These are phyloP conservation scores for Sialia sialis DNA, from an alignment of 2,113 vertebrate species.

Conservation along the genomic window DNA sequence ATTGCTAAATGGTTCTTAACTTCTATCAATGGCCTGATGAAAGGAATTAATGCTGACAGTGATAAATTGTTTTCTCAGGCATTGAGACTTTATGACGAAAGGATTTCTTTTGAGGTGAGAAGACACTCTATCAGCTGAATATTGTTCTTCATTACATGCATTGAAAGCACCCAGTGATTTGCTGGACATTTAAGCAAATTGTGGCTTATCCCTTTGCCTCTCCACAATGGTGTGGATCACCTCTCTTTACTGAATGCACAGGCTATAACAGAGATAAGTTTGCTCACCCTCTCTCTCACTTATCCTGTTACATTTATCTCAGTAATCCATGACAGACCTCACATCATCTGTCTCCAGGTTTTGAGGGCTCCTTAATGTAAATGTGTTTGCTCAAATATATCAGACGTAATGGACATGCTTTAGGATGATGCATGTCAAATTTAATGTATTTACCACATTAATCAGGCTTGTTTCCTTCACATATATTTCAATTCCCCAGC, in stretches of 20 bases:
- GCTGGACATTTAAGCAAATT: neutral
- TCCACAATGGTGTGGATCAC: neutral
- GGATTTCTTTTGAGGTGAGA: constrained; percentile 5
- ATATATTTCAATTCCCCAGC: neutral
- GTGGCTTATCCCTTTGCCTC: neutral
- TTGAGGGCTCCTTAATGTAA: constrained; percentile 10
- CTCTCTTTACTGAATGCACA: neutral
- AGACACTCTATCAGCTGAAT: neutral
- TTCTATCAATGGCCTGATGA: constrained; percentile 58
- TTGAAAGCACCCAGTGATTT: neutral
- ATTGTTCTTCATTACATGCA: constrained; percentile 10
- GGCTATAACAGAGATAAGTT: neutral
- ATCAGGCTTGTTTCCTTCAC: neutral
- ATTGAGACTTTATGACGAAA: neutral
- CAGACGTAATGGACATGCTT: constrained; percentile 30
- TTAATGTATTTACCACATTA: constrained; percentile 25
- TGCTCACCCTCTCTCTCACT: neutral
- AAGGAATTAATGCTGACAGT: constrained; percentile 65
- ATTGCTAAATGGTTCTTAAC: constrained; percentile 60
- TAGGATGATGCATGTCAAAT: constrained; percentile 13
- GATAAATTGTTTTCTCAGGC: constrained; percentile 55
- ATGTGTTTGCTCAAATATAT: constrained; percentile 42
- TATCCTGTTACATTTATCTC: constrained; percentile 9
- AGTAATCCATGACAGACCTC: constrained; percentile 23
- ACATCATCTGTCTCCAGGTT: neutral